phyloP scores from a whole-genome alignment of 2,113 vertebrate species.

The Jaculus jaculus region DNA sequence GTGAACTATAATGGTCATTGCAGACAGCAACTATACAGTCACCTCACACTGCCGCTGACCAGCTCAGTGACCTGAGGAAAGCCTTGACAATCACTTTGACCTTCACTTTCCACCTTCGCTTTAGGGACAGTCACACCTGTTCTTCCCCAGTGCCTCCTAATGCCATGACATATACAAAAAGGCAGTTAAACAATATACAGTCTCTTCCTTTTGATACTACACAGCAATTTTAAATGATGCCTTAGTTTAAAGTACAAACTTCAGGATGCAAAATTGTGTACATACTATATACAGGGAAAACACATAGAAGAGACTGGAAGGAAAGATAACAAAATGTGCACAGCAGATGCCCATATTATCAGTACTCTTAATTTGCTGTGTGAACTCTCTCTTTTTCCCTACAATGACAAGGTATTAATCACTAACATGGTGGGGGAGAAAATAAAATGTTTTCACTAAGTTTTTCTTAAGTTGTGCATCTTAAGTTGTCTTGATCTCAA shows the following conservation, averaged over 20 bases:
- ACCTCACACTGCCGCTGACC: too few species aligned
- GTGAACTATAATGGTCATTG: neutral
- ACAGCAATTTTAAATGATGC: neutral
- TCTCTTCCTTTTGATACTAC: neutral
- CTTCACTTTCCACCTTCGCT: neutral
- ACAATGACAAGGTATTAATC: neutral
- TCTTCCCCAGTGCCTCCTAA: neutral
- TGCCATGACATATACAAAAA: neutral
- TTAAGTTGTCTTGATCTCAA: neutral
- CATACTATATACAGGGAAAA: neutral
- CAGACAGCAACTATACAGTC: fast-evolving
- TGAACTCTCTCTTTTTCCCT: neutral
- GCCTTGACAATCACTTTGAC: neutral
- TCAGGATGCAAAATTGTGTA: neutral
- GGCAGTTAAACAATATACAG: neutral
- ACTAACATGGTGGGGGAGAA: neutral
- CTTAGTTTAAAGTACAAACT: neutral
- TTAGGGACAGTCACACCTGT: neutral
- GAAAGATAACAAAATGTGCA: neutral
- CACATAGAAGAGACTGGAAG: neutral
- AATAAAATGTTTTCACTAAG: neutral
- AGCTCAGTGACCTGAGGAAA: neutral
- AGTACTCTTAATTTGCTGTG: neutral
- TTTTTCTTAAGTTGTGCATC: neutral
- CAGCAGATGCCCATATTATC: neutral